Conservation (phyloP, 2,888 invertebrate species). For the Listrodromus nycthemerus region DNA sequence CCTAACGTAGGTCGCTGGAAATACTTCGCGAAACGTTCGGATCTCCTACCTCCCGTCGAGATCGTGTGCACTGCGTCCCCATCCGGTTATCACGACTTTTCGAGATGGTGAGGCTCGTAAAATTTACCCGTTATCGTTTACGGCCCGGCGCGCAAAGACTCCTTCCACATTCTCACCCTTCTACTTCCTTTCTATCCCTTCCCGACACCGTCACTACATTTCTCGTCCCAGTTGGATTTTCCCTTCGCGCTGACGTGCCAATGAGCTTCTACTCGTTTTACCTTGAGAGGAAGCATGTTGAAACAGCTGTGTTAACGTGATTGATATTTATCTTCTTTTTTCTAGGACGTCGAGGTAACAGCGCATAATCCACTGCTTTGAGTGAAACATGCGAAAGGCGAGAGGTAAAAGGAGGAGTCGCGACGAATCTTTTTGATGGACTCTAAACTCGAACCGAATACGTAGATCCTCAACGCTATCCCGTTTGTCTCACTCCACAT, state of each 20-base stretch:
- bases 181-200: conserved; percentile 26
- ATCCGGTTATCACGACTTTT: conserved; percentile 65
- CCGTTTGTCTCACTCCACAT: conserved; percentile 6
- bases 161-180: conserved; percentile 35
- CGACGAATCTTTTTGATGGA: conserved; percentile 49
- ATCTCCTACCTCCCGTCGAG: conserved; percentile 58
- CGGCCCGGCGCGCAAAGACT: conserved; percentile 42
- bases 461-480: conserved; percentile 15
- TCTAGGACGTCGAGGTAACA: background rate
- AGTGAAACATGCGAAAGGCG: background rate
- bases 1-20: conserved; percentile 27
- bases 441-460: conserved; percentile 18
- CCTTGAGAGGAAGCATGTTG: background rate
- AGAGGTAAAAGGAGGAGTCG: conserved; percentile 25
- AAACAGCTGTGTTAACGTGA: background rate
- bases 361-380: background rate
- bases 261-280: background rate
- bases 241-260: background rate
- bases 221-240: background rate
- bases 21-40: conserved; percentile 35
- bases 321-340: too few species aligned
- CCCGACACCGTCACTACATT: background rate
- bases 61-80: conserved; percentile 38
- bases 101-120: conserved; percentile 65
- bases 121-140: conserved; percentile 70